Evolutionary conservation across 37 sponge, comb jelly and placozoan genomes (phyloP), one percentile per base, ranked within the genome.

Genomic region (Geodia barretti): DNA sequence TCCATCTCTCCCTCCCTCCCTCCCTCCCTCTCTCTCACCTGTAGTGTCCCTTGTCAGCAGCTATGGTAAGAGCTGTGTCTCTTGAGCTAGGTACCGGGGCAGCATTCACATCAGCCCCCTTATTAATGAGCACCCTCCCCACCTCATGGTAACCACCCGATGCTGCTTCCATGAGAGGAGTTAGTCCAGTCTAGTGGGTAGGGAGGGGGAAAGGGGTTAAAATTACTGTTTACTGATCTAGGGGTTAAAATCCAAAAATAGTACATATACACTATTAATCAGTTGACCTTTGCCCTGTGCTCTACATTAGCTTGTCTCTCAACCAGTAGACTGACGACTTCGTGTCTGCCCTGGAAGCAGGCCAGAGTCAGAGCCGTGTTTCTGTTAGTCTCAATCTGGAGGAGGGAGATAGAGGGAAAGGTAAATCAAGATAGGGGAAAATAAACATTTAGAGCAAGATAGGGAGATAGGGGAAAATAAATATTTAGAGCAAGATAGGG

Each of bases 301-400:
- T 96, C 96, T 74, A 96, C 88, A 75, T 96, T 96, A 34, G 91
- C 96, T 31, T 80, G 80, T 72, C 94, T 79, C 73, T 90, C 91
- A 11, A 90, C 80, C 31, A 96, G 88, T 69, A 96, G 86, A n/a
- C 59, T 87, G 71, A 96, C 96, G 34, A 96, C 96, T 47, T 96
- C 96, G 31, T 96, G 96, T 23, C 94, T 74, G 5, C 96, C 96
- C 59, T 96, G 96, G 91, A 96, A 96, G 41, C 96, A 96, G 69
- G 96, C 96, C 81, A 96, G 80, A 9, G 96, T 96, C 43, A 96
- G 94, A 0, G 96, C 96, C 23, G 96, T 96, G 83, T 96, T 96
- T 37, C 93, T 86, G 61, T 96, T 96, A 61, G 96, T 96, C 86
- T 96, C 96, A 79, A 96, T 96, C 92, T 92, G 72, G 17, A 42